Percentiles rank a stretch among this genome's conserved stretches.
phyloP scores from a whole-genome alignment of 1,140 invertebrate genomes.

The Babylonia areolata region DNA sequence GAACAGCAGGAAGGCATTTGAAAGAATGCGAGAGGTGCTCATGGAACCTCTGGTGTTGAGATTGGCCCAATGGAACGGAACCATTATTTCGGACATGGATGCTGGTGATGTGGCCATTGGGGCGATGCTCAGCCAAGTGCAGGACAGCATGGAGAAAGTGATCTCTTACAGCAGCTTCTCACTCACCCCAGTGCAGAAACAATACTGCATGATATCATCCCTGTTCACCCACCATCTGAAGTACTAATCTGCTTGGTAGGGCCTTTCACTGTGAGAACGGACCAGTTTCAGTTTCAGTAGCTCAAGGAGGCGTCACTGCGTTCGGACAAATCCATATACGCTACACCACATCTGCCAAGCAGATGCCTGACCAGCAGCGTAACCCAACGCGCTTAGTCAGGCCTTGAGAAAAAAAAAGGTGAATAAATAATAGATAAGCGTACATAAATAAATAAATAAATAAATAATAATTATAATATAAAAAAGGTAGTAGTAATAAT shows the following conservation, averaged over 20 bases:
- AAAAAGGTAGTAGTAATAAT: too few relatives aligned
- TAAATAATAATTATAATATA: too few relatives aligned
- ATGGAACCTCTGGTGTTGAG: constrained; percentile 19
- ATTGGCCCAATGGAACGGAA: constrained; percentile 38
- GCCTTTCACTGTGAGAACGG: constrained; percentile 46
- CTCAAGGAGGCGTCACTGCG: too few relatives aligned
- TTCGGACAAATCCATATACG: too few relatives aligned
- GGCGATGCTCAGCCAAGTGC: constrained; percentile 51
- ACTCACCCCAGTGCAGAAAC: constrained; percentile 37
- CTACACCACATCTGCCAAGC: too few relatives aligned
- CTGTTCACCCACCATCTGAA: constrained; percentile 46
- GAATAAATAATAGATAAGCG: too few relatives aligned
- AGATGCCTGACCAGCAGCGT: too few relatives aligned
- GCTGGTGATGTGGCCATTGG: constrained; percentile 47
- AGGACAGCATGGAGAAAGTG: constrained; percentile 42
- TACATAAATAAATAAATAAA: too few relatives aligned
- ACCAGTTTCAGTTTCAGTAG: too few relatives aligned
- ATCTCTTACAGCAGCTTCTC: constrained; percentile 43
- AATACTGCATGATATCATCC: constrained; percentile 49
- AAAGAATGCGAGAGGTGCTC: neutral
- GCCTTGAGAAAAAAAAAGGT: too few relatives aligned
- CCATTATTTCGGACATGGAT: constrained; percentile 59
- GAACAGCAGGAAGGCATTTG: constrained; percentile 45
- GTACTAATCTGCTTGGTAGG: constrained; percentile 43
- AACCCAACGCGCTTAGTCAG: too few relatives aligned